A percentile compares a stretch with the other conserved stretches of the same genome.
phyloP scores from a whole-genome alignment of 1,140 invertebrate species.

The honey bee (Apis mellifera) region Amel_HAv3.1 CM009931.2:21245501-21246000 shows the following conservation, averaged over 20 bases:
- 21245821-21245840: slow-evolving; percentile 15
- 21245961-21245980: neutral
- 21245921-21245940: no score
- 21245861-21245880: neutral
- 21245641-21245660: neutral
- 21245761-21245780: no score
- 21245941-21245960: neutral
- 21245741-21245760: no score
- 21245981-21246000: neutral
- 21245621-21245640: slow-evolving; percentile 13
- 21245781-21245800: neutral
- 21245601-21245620: neutral
- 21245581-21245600: neutral
- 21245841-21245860: neutral
- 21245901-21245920: neutral
- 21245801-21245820: slow-evolving; percentile 2
- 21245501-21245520: neutral
- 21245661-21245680: neutral
- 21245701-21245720: no score
- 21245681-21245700: neutral
- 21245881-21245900: slow-evolving; percentile 1
- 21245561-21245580: no score
- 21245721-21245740: neutral
- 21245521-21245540: neutral
- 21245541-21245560: neutral